phyloP scores from a whole-genome alignment of 2,888 invertebrate species.

The Gymnoscelis rufifasciata region DNA sequence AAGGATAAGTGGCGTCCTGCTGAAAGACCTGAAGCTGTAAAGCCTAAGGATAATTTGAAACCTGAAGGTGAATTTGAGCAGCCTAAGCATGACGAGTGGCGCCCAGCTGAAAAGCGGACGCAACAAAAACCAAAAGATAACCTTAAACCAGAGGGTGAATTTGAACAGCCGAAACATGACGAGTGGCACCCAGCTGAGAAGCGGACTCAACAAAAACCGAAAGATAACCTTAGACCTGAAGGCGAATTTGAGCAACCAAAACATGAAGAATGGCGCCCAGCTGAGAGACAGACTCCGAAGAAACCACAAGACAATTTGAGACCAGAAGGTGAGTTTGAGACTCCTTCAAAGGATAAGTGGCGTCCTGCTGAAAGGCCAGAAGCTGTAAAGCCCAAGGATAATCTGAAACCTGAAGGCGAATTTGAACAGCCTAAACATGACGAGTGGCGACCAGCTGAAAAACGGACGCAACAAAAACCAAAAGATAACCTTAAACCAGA shows the following conservation, averaged over 20 bases:
- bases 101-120: conserved; percentile 64
- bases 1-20: conserved; percentile 57
- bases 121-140: conserved; percentile 67
- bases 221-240: conserved; percentile 59
- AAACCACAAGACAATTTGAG: conserved; percentile 79
- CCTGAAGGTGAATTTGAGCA: conserved; percentile 79
- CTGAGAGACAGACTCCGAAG: conserved; percentile 44
- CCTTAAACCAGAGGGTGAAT: conserved; percentile 66
- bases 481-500: conserved; percentile 74
- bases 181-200: conserved; percentile 63
- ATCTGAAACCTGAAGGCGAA: conserved; percentile 51
- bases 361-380: conserved; percentile 70
- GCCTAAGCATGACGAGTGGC: conserved; percentile 59
- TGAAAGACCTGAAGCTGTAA: conserved; percentile 49
- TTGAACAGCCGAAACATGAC: conserved; percentile 61
- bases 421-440: conserved; percentile 41
- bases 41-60: conserved; percentile 61
- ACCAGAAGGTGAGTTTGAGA: conserved; percentile 79
- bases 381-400: conserved; percentile 78
- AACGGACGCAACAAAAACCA: conserved; percentile 51
- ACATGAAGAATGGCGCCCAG: conserved; percentile 57
- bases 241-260: conserved; percentile 40
- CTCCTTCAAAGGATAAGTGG: conserved; percentile 57
- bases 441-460: conserved; percentile 53
- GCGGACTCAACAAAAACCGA: conserved; percentile 51